Conservation (phyloP, 2,113 vertebrate species). For the Seriola aureovittata region DNA sequence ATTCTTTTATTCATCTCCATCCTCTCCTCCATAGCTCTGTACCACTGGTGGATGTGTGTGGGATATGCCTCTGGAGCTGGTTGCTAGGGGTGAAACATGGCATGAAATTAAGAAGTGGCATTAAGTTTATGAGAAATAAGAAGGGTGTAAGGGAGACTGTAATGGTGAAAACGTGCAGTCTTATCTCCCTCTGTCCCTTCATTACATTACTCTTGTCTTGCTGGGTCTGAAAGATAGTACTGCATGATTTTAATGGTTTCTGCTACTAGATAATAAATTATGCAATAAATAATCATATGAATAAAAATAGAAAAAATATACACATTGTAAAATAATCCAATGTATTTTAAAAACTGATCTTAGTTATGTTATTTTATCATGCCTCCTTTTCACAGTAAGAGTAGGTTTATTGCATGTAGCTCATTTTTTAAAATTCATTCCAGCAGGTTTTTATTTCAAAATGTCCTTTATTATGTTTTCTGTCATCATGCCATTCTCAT, state of each 20-base stretch:
- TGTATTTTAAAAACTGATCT: not conserved
- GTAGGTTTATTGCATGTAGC: not conserved
- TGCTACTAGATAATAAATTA: not conserved
- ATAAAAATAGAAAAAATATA: not conserved
- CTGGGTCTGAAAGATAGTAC: not conserved
- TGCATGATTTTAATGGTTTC: not conserved
- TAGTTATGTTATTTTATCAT: too few relatives aligned
- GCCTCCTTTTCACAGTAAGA: not conserved
- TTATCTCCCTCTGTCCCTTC: not conserved
- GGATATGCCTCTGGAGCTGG: slow-evolving; percentile 57
- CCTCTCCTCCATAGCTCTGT: slow-evolving; percentile 29
- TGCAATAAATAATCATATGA: not conserved
- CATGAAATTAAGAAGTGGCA: slow-evolving; percentile 38
- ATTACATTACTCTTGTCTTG: not conserved
- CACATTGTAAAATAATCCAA: not conserved
- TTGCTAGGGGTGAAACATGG: slow-evolving; percentile 74
- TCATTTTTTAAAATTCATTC: not conserved
- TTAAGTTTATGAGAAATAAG: slow-evolving; percentile 40
- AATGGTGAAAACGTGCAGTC: not conserved
- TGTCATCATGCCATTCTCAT: not conserved
- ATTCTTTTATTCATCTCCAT: slow-evolving; percentile 41
- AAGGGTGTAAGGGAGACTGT: not conserved
- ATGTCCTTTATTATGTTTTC: not conserved
- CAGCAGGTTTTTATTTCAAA: not conserved
- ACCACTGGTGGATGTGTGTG: slow-evolving; percentile 45